Conservation (phyloP, 1,140 invertebrate species). For the Calliphora vicina region DNA sequence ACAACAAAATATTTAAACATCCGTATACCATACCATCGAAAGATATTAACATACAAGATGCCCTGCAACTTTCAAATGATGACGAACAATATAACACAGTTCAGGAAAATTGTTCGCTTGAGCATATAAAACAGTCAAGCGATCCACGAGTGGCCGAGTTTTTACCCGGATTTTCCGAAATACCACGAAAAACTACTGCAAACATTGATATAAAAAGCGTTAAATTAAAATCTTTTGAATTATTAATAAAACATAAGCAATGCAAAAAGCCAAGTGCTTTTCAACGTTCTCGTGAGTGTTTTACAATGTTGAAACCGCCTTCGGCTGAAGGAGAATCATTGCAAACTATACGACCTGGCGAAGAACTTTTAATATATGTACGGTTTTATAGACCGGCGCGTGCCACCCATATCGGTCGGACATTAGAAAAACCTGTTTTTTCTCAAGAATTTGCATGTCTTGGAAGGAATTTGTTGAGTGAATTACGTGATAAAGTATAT, state of each 20-base stretch:
- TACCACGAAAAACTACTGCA: neutral
- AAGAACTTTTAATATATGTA: constrained; percentile 62
- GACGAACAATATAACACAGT: neutral
- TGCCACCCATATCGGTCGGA: constrained; percentile 49
- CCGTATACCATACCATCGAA: neutral
- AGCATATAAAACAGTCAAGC: constrained; percentile 21
- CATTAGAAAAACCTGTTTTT: constrained; percentile 63
- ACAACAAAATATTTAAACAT: constrained; percentile 16
- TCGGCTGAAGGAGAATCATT: neutral
- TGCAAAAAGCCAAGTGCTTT: constrained; percentile 18
- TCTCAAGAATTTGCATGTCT: constrained; percentile 69
- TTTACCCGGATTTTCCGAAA: constrained; percentile 28
- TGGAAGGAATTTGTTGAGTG: constrained; percentile 70
- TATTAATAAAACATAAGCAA: constrained; percentile 20
- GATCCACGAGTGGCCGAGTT: constrained; percentile 27
- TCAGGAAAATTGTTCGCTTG: constrained; percentile 20
- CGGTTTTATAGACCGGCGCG: constrained; percentile 64
- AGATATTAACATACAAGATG: constrained; percentile 21
- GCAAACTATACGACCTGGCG: neutral
- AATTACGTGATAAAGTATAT: constrained; percentile 72
- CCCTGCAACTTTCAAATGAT: constrained; percentile 3
- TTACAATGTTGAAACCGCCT: neutral
- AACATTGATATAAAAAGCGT: neutral
- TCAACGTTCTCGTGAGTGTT: constrained; percentile 29
- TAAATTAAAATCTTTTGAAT: constrained; percentile 32